Evolutionary conservation across 2,797 vertebrate genomes (phyloP).

Genomic region (Pangasius macronema): DNA sequence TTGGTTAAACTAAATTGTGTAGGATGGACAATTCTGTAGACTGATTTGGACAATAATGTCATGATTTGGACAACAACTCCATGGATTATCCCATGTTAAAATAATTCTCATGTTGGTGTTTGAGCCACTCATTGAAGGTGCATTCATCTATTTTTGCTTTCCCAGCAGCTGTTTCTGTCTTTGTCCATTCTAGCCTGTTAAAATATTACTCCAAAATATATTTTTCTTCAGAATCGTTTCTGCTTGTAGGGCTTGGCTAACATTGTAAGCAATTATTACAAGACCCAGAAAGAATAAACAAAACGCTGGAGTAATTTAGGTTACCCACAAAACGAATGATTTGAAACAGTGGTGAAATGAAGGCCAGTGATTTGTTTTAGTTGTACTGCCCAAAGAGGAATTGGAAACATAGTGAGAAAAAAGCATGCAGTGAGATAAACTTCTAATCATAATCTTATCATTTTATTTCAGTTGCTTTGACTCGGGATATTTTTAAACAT

Average conservation of each 20-base stretch:
- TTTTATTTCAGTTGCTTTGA: background rate
- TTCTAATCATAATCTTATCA: background rate
- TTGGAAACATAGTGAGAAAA: background rate
- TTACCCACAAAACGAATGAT: background rate
- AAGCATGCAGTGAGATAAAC: background rate
- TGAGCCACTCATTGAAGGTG: background rate
- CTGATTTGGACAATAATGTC: background rate
- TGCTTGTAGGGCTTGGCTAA: background rate
- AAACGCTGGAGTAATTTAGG: background rate
- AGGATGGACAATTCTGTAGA: background rate
- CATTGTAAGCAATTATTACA: background rate
- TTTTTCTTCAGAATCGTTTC: background rate
- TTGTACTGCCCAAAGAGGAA: background rate
- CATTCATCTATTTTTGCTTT: background rate
- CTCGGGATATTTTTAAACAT: background rate
- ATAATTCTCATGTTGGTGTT: background rate
- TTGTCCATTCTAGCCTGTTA: background rate
- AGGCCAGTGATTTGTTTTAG: background rate
- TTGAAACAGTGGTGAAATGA: constrained; percentile 8
- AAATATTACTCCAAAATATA: background rate
- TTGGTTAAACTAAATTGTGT: background rate
- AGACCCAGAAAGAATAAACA: constrained; percentile 6
- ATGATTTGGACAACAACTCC: background rate
- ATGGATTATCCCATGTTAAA: background rate
- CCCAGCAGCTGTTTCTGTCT: background rate